Conservation (phyloP, 2,113 vertebrate genomes). For the Tragelaphus buxtoni region DNA sequence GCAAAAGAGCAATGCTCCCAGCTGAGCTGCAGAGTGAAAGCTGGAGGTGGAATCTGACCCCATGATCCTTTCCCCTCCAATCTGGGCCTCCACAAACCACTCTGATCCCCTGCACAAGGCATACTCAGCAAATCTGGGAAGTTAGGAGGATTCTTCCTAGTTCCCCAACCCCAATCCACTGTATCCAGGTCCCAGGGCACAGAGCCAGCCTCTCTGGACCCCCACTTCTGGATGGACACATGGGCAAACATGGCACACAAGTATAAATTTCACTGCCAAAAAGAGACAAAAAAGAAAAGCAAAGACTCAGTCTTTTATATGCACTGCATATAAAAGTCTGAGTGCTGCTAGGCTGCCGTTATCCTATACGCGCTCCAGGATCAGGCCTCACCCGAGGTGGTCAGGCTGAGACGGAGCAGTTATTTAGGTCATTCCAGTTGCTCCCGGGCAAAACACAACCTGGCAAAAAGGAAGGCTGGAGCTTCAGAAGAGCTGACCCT, state of each 20-base stretch:
- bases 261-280: too few species aligned
- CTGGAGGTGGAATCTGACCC: background rate
- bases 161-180: accelerated
- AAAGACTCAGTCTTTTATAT: too few species aligned
- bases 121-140: background rate
- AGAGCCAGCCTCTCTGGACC: background rate
- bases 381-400: background rate
- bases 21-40: background rate
- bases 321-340: too few species aligned
- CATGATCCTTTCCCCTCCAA: background rate
- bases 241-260: background rate
- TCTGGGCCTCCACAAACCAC: background rate
- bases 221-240: background rate
- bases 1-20: background rate
- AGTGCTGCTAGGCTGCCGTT: background rate
- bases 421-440: background rate
- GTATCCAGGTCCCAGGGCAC: background rate
- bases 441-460: slow-evolving; percentile 73
- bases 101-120: slow-evolving; percentile 24
- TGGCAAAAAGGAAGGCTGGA: slow-evolving; percentile 87
- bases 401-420: background rate
- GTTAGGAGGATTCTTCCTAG: background rate
- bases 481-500: slow-evolving; percentile 86
- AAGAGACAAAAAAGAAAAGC: too few species aligned
- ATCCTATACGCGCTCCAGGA: background rate